phyloP scores from a whole-genome alignment of 2,797 vertebrate genomes.

The Prionace glauca region DNA sequence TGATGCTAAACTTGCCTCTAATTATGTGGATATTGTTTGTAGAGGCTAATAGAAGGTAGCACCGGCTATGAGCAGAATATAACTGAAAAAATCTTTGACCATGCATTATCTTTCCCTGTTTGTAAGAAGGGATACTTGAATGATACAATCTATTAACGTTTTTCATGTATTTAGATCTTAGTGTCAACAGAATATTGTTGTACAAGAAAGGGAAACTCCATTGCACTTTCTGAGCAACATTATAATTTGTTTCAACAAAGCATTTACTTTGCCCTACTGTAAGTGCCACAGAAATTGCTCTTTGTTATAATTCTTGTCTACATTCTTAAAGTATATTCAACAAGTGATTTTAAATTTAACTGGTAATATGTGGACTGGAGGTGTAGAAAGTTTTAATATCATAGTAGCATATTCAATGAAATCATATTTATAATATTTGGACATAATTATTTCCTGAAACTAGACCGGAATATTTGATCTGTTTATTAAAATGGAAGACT shows the following conservation, averaged over 20 bases:
- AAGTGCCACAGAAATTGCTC: neutral
- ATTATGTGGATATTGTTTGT: neutral
- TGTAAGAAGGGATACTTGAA: neutral
- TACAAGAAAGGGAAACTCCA: neutral
- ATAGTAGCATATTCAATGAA: neutral
- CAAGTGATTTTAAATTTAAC: neutral
- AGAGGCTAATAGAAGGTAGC: neutral
- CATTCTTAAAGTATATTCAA: neutral
- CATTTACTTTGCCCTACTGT: too few relatives aligned
- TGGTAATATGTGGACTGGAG: neutral
- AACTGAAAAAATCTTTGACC: neutral
- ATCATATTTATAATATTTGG: neutral
- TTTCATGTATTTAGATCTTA: neutral
- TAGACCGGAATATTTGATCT: neutral
- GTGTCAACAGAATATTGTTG: neutral
- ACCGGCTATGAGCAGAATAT: constrained; percentile 12
- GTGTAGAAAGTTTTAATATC: neutral
- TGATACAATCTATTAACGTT: neutral
- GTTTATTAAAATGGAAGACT: neutral
- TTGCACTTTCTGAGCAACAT: neutral
- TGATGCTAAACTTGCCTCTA: neutral
- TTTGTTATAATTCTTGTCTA: neutral
- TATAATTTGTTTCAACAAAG: neutral
- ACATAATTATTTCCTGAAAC: neutral
- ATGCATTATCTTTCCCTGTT: neutral